A percentile compares a stretch with the other conserved stretches of the same genome.
Evolutionary conservation across 2,888 invertebrate species (phyloP).

Genomic region (Chorisops tibialis): DNA sequence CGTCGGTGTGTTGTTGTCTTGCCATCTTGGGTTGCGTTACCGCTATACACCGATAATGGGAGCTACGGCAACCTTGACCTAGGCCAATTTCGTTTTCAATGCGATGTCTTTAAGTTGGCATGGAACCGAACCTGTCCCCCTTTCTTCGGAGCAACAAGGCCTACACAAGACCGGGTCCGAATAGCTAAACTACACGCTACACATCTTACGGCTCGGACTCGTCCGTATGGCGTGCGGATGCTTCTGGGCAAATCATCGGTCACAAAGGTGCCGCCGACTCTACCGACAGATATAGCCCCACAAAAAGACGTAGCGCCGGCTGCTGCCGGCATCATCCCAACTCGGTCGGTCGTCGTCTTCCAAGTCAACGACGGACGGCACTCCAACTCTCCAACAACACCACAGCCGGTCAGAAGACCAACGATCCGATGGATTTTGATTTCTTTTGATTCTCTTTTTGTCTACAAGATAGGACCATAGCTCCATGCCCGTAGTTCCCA

Average conservation of each 20-base stretch:
- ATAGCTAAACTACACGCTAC: neutral
- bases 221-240: no score
- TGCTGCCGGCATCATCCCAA: conserved; percentile 16
- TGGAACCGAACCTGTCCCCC: neutral
- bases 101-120: neutral
- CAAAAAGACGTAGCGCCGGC: no score
- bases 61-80: conserved; percentile 26
- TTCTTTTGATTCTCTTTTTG: conserved; percentile 18
- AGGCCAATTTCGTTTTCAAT: conserved; percentile 22
- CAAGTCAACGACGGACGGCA: neutral
- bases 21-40: neutral
- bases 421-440: conserved; percentile 12
- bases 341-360: neutral
- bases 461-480: conserved; percentile 23
- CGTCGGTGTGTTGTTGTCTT: conserved; percentile 8
- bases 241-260: no score
- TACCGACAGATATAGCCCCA: conserved; percentile 1
- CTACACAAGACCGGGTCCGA: neutral
- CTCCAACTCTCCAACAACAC: neutral
- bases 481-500: no score
- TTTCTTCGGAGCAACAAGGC: neutral
- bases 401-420: conserved; percentile 1
- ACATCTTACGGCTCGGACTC: no score
- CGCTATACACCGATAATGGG: neutral
- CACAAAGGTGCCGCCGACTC: conserved; percentile 26